phyloP scores from a whole-genome alignment of 2,113 vertebrate genomes.

The Neodon shergylaensis region DNA sequence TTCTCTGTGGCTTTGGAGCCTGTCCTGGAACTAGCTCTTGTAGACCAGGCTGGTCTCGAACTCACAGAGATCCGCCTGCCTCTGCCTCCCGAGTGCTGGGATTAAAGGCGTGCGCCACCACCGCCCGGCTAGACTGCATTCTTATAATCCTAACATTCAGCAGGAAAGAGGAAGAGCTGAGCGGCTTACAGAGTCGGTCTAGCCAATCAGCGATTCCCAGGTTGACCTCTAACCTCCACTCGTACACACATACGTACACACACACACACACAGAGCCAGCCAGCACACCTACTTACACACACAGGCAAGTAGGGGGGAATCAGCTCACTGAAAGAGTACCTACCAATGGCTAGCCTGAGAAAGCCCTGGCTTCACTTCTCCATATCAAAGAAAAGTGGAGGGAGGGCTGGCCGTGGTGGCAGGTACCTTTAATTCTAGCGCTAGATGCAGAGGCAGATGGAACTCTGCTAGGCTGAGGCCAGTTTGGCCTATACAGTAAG shows the following conservation, averaged over 20 bases:
- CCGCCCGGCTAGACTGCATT: no score
- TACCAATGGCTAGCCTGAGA: no score
- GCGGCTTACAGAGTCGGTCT: neutral
- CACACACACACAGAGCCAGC: neutral
- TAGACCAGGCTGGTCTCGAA: no score
- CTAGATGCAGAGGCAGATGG: neutral
- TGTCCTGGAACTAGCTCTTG: no score
- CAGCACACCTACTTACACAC: neutral
- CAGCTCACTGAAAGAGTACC: neutral
- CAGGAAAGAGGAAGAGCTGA: neutral
- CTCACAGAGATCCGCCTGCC: no score
- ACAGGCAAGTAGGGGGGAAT: neutral
- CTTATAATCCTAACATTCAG: neutral
- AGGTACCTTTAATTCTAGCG: neutral
- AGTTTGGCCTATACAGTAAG: neutral
- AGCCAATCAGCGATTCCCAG: neutral
- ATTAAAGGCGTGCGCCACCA: no score
- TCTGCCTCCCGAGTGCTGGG: no score
- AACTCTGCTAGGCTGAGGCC: neutral
- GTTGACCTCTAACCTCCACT: neutral
- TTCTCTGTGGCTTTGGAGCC: no score
- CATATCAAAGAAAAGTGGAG: neutral
- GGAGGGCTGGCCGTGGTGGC: neutral
- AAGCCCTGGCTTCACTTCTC: neutral
- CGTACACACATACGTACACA: neutral